A percentile compares a stretch with the other conserved stretches of the same genome.
Evolutionary conservation across 1,140 invertebrate genomes (phyloP).

Genomic region (honey bee (Apis mellifera)): Amel_HAv3.1 CM009932.2:11661501-11662000

Average conservation of each 20-base stretch:
- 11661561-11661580: not conserved
- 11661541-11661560: not conserved
- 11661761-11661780: too few relatives aligned
- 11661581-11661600: too few relatives aligned
- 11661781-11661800: not conserved
- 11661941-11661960: conserved; percentile 16
- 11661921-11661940: not conserved
- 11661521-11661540: too few relatives aligned
- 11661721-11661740: not conserved
- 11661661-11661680: not conserved
- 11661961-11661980: conserved; percentile 20
- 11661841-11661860: not conserved
- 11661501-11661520: not conserved
- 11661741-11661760: too few relatives aligned
- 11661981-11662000: not conserved
- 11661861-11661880: not conserved
- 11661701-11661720: too few relatives aligned
- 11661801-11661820: not conserved
- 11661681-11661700: too few relatives aligned
- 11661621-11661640: too few relatives aligned
- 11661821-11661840: not conserved
- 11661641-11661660: too few relatives aligned
- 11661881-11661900: conserved; percentile 8
- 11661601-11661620: too few relatives aligned
- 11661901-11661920: not conserved